Conservation (phyloP, 2,113 vertebrate species). For the Hyaena hyaena region DNA sequence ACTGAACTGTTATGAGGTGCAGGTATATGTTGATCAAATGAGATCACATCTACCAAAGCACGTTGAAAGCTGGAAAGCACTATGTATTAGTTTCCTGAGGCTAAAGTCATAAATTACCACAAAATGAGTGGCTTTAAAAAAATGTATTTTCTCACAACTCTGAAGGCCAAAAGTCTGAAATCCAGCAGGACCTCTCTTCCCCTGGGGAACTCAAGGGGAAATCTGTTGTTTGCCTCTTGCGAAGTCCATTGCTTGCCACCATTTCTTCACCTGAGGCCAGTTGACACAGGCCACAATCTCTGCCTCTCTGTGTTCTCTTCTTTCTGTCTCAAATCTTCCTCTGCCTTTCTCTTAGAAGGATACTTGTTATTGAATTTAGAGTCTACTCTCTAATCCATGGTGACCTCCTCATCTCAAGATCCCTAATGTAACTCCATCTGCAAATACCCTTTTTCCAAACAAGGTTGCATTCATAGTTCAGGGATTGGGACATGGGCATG, state of each 20-base stretch:
- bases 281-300: neutral
- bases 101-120: neutral
- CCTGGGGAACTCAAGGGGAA: fast-evolving
- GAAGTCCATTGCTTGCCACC: neutral
- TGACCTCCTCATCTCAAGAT: neutral
- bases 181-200: neutral
- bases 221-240: neutral
- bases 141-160: neutral
- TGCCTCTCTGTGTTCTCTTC: neutral
- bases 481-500: neutral
- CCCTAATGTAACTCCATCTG: neutral
- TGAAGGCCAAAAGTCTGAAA: neutral
- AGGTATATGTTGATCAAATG: neutral
- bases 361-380: neutral
- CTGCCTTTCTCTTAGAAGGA: neutral
- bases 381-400: neutral
- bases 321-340: neutral
- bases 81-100: neutral
- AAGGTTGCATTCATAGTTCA: neutral
- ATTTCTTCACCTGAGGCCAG: neutral
- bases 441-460: neutral
- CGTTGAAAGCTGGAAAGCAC: neutral
- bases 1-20: neutral
- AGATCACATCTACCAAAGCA: neutral
- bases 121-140: neutral